A percentile compares a stretch with the other conserved stretches of the same genome.
These are phyloP conservation scores for Apamea monoglypha DNA, from an alignment of 2,888 invertebrate species.

Conservation along the genomic window DNA sequence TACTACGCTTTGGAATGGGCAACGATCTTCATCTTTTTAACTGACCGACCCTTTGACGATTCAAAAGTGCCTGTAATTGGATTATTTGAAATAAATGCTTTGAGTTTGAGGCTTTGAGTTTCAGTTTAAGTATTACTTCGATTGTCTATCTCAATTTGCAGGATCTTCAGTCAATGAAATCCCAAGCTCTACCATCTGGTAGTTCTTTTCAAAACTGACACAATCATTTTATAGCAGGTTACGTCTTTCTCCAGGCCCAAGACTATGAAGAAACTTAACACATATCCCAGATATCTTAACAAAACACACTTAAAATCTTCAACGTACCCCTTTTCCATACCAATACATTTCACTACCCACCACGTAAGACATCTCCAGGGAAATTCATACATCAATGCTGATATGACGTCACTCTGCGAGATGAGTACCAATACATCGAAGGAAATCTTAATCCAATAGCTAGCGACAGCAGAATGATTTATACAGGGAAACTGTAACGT, in stretches of 20 bases:
- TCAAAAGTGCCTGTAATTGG: too few species aligned
- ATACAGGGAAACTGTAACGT: slow-evolving; percentile 78
- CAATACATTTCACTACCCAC: slow-evolving; percentile 61
- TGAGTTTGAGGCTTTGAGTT: too few species aligned
- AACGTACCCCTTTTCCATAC: slow-evolving; percentile 33
- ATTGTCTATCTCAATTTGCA: neutral
- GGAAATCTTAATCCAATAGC: slow-evolving; percentile 89
- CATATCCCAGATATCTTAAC: neutral
- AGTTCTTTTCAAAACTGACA: neutral
- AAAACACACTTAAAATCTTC: slow-evolving; percentile 32
- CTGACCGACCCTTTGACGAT: too few species aligned
- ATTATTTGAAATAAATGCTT: too few species aligned
- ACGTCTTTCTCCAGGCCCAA: neutral
- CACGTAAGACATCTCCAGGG: slow-evolving; percentile 74
- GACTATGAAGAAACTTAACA: neutral
- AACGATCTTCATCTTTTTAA: too few species aligned
- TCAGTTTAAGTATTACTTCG: too few species aligned
- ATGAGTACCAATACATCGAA: slow-evolving; percentile 77
- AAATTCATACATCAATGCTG: slow-evolving; percentile 79
- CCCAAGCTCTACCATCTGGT: neutral
- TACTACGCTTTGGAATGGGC: too few species aligned
- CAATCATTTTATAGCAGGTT: too few species aligned
- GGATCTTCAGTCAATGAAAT: too few species aligned
- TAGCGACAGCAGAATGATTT: slow-evolving; percentile 87
- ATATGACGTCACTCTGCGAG: slow-evolving; percentile 79